phyloP scores from a whole-genome alignment of 2,888 invertebrate genomes.

The Tipula vernalis region DNA sequence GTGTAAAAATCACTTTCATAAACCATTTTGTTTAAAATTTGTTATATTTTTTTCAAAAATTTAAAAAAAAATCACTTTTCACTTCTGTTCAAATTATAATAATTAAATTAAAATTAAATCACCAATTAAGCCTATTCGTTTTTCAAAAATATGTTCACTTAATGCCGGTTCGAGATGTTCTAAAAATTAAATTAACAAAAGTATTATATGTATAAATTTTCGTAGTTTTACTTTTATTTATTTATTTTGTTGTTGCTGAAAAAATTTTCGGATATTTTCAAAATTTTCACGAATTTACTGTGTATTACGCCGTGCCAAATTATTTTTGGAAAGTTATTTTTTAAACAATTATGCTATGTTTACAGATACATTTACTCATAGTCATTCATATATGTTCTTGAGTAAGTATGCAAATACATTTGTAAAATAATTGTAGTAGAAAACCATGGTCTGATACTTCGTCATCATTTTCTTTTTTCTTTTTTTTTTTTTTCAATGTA shows the following conservation, averaged over 20 bases:
- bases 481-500: not conserved
- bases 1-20: constrained; percentile 89
- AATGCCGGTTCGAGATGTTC: constrained; percentile 36
- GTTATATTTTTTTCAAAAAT: constrained; percentile 14
- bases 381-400: not conserved
- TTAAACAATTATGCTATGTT: not conserved
- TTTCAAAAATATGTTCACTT: constrained; percentile 24
- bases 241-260: not conserved
- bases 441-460: not conserved
- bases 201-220: not conserved
- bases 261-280: not conserved
- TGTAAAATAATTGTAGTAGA: not conserved
- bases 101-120: not conserved
- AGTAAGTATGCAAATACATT: not conserved
- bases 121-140: not conserved
- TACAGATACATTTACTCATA: not conserved
- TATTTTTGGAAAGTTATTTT: constrained; percentile 31
- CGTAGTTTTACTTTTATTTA: not conserved
- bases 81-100: not conserved
- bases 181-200: constrained; percentile 19
- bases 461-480: not conserved
- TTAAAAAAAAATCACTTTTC: constrained; percentile 15
- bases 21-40: constrained; percentile 48
- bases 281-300: not conserved
- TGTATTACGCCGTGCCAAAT: constrained; percentile 21